Conservation (phyloP, 2,888 invertebrate genomes). For the Ectemnius cavifrons region DNA sequence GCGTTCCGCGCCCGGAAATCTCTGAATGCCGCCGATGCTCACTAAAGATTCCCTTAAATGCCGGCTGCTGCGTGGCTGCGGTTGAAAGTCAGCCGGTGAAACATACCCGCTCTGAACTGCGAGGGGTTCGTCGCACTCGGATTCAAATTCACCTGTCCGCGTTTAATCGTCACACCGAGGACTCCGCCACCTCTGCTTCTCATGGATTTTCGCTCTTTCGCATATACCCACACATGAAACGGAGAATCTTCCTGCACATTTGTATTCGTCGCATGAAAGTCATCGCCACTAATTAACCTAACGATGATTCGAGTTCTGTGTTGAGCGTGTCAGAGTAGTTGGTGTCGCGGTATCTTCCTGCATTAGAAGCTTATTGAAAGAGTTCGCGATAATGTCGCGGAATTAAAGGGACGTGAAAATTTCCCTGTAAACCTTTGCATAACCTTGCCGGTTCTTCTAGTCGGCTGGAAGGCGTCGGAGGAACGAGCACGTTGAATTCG, state of each 20-base stretch:
- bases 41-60: too few species aligned
- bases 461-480: slow-evolving; percentile 6
- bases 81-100: too few species aligned
- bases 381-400: too few species aligned
- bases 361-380: too few species aligned
- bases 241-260: slow-evolving; percentile 36
- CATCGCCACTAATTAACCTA: slow-evolving; percentile 63
- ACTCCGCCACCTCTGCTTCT: neutral
- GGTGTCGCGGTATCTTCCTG: too few species aligned
- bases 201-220: neutral
- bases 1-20: too few species aligned
- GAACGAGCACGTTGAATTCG: slow-evolving; percentile 41
- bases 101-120: too few species aligned
- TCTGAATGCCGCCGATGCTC: too few species aligned
- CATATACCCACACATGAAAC: slow-evolving; percentile 12
- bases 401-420: slow-evolving; percentile 6
- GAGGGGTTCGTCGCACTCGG: neutral
- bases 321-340: too few species aligned
- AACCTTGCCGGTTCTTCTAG: neutral
- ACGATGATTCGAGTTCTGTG: slow-evolving; percentile 49
- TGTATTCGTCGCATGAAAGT: slow-evolving; percentile 48
- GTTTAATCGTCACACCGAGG: neutral
- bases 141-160: neutral
- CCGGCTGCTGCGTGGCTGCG: too few species aligned
- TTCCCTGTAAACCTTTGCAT: too few species aligned